These are phyloP conservation scores for Allobates femoralis DNA, from an alignment of 2,797 vertebrate genomes.

Conservation along the genomic window DNA sequence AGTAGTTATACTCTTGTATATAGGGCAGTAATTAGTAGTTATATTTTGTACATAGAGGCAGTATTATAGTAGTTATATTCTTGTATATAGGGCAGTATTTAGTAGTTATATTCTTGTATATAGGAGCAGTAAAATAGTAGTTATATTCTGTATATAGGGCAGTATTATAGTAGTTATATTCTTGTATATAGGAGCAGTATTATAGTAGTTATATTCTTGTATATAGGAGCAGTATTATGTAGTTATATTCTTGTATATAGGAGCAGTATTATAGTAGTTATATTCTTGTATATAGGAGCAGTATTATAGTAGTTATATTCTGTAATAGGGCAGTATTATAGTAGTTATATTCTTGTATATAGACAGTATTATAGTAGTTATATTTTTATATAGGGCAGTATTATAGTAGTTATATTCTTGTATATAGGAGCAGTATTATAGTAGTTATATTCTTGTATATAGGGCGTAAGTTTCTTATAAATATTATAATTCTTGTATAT, in stretches of 20 bases:
- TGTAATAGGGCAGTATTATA: too few relatives aligned
- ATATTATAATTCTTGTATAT: neutral
- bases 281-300: too few relatives aligned
- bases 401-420: constrained; percentile 12
- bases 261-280: too few relatives aligned
- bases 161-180: constrained; percentile 1
- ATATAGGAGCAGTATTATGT: neutral
- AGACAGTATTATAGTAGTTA: too few relatives aligned
- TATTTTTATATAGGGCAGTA: too few relatives aligned
- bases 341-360: too few relatives aligned
- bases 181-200: constrained; percentile 5
- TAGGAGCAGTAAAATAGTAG: too few relatives aligned
- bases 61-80: constrained; percentile 6
- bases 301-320: too few relatives aligned
- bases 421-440: constrained; percentile 1
- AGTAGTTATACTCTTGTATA: neutral
- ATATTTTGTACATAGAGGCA: neutral
- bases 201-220: constrained; percentile 4
- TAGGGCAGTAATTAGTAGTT: constrained; percentile 2
- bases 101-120: constrained; percentile 2
- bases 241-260: constrained; percentile 4
- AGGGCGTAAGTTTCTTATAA: neutral
- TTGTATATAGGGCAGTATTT: neutral
- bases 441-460: constrained; percentile 7
- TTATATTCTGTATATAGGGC: too few relatives aligned